Percentiles rank a stretch among this genome's conserved stretches.
Evolutionary conservation across 2,797 vertebrate genomes (phyloP).

Genomic region (Aldrovandia affinis): DNA sequence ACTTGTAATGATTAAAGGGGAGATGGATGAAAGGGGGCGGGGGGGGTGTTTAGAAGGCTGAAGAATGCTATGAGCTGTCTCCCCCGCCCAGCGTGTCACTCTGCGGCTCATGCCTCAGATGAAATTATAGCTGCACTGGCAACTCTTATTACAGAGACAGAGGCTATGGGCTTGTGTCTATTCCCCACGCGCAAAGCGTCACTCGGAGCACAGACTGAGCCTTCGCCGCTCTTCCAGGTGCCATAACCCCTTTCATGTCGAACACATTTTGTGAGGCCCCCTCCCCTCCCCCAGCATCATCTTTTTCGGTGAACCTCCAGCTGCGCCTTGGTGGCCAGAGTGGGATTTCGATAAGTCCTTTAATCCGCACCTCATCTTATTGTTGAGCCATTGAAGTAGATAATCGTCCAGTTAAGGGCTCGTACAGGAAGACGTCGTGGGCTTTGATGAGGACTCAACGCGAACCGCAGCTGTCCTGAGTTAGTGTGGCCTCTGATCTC

Average conservation of each 20-base stretch:
- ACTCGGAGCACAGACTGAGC: neutral
- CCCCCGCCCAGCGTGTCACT: neutral
- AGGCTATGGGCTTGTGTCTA: neutral
- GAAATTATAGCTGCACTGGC: slow-evolving; percentile 28
- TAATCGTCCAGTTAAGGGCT: neutral
- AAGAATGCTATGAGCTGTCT: neutral
- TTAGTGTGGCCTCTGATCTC: too few relatives aligned
- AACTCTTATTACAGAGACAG: slow-evolving; percentile 37
- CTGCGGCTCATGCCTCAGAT: slow-evolving; percentile 22
- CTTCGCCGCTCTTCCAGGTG: neutral
- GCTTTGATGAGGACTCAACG: neutral
- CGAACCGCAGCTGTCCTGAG: neutral
- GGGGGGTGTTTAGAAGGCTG: neutral
- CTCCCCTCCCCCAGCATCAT: too few relatives aligned
- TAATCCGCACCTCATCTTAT: neutral
- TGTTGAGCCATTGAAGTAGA: neutral
- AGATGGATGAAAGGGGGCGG: neutral
- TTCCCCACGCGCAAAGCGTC: neutral
- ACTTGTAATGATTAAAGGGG: slow-evolving; percentile 8
- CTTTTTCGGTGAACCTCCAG: neutral
- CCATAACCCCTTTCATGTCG: too few relatives aligned
- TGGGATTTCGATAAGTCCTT: neutral
- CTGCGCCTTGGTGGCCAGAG: too few relatives aligned
- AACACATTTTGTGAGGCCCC: too few relatives aligned
- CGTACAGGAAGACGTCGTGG: neutral